Evolutionary conservation across 2,888 invertebrate genomes (phyloP), one percentile per base, ranked within the genome.

Genomic region (Amblyteles armatorius): DNA sequence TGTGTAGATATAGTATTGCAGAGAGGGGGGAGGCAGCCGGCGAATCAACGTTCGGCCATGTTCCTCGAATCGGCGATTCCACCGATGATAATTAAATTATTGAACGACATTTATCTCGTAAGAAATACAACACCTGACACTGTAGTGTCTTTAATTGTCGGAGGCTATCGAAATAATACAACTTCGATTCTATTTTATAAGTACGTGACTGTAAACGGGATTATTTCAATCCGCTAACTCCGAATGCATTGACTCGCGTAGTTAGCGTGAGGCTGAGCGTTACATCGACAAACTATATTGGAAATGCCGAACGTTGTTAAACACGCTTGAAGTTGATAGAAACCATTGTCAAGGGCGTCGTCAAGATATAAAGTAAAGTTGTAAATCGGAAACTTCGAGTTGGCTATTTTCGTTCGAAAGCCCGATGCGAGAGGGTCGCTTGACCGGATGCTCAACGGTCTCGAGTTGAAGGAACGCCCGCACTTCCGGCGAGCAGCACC

Each of bases 401-500:
- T 19, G 50, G 22, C 29, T 26, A 26, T 55, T 22, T 13, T n/a
- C 52, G 19, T 9, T 33, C 3, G 2, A 72, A 19, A 16, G 9
- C 40, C 26, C 9, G 0, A 36, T 55, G 11, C 55, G 16, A 71
- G 73, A 33, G 19, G 2, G 19, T 82, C 76, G 29, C 65, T 79
- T 85, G 83, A 77, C 79, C 68, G 85, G 83, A 82, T 36, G 16
- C 36, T 36, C 36, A 22, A 13, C 11, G 16, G 44, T 36, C 0
- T 4, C n/a, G 33, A n/a, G 65, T 77, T 77, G 40, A 19, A 36
- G 9, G 36, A 73, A 73, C n/a, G 29, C 19, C 68, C 79, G 68
- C 68, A 69, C 22, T 77, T 85, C 83, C 80, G 77, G 40, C 33
- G 52, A 36, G 85, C 79, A 78, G 83, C 79, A 80, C 74, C 68